Evolutionary conservation across 2,888 invertebrate genomes (phyloP).

Genomic region (Linyphia triangularis): DNA sequence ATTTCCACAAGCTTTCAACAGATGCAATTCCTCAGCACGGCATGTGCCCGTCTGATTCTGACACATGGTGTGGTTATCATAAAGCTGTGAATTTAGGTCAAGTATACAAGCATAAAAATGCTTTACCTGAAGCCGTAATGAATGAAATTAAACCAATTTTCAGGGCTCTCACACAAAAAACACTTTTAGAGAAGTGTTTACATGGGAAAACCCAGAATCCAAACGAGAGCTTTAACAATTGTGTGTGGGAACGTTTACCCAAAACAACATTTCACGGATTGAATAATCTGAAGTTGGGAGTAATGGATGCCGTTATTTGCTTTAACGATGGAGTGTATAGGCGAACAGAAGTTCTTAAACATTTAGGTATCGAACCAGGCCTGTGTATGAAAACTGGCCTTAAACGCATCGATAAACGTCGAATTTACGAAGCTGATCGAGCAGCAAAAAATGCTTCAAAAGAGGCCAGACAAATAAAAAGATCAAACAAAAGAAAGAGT

Average conservation of each 20-base stretch:
- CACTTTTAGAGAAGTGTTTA: background rate
- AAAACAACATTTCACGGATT: conserved; percentile 16
- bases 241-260: conserved; percentile 6
- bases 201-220: conserved; percentile 29
- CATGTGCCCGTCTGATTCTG: background rate
- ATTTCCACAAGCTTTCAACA: conserved; percentile 16
- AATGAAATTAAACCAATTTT: background rate
- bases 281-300: background rate
- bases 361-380: background rate
- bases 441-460: background rate
- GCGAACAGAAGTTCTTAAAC: background rate
- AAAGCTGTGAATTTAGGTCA: background rate
- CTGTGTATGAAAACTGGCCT: background rate
- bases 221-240: conserved; percentile 22
- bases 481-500: no score
- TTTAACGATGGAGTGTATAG: background rate
- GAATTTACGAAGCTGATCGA: background rate
- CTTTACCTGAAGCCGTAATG: conserved; percentile 3
- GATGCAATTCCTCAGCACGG: conserved; percentile 1
- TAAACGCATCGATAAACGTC: background rate
- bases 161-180: background rate
- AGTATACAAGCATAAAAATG: conserved; percentile 8
- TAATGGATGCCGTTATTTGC: conserved; percentile 20
- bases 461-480: background rate
- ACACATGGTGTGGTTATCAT: conserved; percentile 1